These are phyloP conservation scores for Pollenia angustigena DNA, from an alignment of 2,888 invertebrate species.

Conservation along the genomic window DNA sequence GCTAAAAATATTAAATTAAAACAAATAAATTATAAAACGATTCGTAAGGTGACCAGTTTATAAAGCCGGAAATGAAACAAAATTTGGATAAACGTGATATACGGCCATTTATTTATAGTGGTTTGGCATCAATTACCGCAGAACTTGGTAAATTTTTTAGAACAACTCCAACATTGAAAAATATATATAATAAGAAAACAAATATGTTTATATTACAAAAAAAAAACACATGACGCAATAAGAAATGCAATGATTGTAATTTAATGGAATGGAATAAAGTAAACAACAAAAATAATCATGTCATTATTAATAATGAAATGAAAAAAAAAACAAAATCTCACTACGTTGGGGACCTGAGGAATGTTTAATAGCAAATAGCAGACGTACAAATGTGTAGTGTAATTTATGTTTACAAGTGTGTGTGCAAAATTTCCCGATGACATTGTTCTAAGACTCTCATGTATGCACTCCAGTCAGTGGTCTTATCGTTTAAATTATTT, in stretches of 20 bases:
- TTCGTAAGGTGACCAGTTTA: neutral
- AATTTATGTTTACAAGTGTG: neutral
- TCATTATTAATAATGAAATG: neutral
- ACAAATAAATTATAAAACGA: constrained; percentile 17
- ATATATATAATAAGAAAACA: neutral
- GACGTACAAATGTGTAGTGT: neutral
- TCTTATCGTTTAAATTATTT: constrained; percentile 52
- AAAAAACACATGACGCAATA: constrained; percentile 69
- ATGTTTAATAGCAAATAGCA: neutral
- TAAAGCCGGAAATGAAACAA: constrained; percentile 55
- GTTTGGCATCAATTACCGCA: constrained; percentile 95
- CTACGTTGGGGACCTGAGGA: constrained; percentile 33
- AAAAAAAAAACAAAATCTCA: neutral
- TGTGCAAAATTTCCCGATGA: neutral
- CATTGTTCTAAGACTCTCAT: neutral
- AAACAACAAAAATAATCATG: constrained; percentile 17
- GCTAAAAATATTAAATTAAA: constrained; percentile 50
- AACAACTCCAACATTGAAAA: constrained; percentile 1
- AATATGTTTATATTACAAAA: constrained; percentile 29
- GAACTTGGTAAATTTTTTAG: constrained; percentile 91
- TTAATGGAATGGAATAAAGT: constrained; percentile 3
- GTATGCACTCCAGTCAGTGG: neutral
- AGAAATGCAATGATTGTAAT: constrained; percentile 34
- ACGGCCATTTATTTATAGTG: constrained; percentile 97
- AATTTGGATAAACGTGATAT: constrained; percentile 86